A percentile compares a stretch with the other conserved stretches of the same genome.
These are phyloP conservation scores for Agriopis marginaria DNA, from an alignment of 2,888 invertebrate species.

Conservation along the genomic window DNA sequence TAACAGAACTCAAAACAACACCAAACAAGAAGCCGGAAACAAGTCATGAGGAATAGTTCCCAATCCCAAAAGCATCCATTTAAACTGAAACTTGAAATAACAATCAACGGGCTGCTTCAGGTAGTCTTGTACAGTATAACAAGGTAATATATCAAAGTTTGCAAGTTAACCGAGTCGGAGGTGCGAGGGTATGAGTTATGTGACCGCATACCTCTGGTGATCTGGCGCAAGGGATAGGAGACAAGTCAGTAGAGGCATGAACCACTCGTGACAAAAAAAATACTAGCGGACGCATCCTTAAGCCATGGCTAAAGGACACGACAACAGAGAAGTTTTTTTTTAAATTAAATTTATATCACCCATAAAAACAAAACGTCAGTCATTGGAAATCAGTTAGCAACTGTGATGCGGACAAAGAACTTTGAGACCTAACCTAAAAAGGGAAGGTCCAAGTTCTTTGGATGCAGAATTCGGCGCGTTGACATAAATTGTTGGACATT, in stretches of 20 bases:
- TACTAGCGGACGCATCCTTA: not conserved
- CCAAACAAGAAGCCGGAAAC: constrained; percentile 26
- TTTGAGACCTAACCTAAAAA: too few relatives aligned
- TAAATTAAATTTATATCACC: too few relatives aligned
- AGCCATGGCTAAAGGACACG: too few relatives aligned
- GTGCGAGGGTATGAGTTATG: constrained; percentile 81
- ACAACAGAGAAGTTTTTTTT: too few relatives aligned
- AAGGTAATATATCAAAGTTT: constrained; percentile 81
- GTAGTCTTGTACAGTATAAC: constrained; percentile 58
- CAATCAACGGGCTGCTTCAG: constrained; percentile 59
- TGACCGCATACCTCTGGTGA: constrained; percentile 69
- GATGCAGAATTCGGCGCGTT: too few relatives aligned
- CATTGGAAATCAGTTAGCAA: too few relatives aligned
- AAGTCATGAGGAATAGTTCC: constrained; percentile 40
- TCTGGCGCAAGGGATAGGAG: constrained; percentile 36
- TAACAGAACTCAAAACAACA: constrained; percentile 24
- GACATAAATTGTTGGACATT: too few relatives aligned
- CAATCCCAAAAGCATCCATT: constrained; percentile 43
- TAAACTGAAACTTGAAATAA: constrained; percentile 40
- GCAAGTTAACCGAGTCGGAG: constrained; percentile 77
- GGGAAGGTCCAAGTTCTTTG: too few relatives aligned
- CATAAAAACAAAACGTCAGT: too few relatives aligned
- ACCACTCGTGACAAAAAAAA: not conserved
- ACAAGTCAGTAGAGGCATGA: constrained; percentile 7
- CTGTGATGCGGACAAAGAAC: too few relatives aligned